Evolutionary conservation across 2,888 invertebrate genomes (phyloP), one percentile per base, ranked within the genome.

Genomic region (Ametastegia equiseti): DNA sequence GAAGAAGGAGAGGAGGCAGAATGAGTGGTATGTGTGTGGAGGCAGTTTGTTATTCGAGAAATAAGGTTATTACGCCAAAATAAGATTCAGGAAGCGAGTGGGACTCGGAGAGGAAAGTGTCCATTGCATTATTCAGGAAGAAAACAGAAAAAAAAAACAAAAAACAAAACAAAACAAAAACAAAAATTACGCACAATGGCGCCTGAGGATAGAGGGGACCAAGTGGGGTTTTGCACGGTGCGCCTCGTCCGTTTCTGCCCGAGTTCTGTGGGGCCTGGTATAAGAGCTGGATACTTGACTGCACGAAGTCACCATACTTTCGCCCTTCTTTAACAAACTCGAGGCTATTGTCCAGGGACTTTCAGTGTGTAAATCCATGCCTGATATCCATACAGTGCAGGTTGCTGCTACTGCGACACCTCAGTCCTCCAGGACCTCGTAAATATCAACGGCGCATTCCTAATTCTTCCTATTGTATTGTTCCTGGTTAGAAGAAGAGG

Each of bases 311-410:
- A n/a, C 2, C 7, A 19, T 27, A 78, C 77, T 77, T 50, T n/a
- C n/a, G 77, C 77, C 77, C 57, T 39, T 57, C 4, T 39, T 60
- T 7, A n/a, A 77, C 77, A 27, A 4, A 47, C 9, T 11, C 60
- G 23, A 57, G 19, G 33, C 84, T 83, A 84, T 84, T 84, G 84
- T 84, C 82, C 82, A 65, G 67, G 23, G 47, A 63, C 81, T 81
- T 69, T 65, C 60, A 80, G 82, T 82, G 80, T 73, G 78, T 84
- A 83, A 83, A 84, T 83, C 69, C 82, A 82, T 47, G 50, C 11
- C 81, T 82, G 80, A 83, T 83, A 80, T 81, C 81, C 82, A 73
- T 78, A 83, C 80, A 82, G 79, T 77, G 60, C 77, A 23, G 15
- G 39, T 45, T 36, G 54, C 80, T 81, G 81, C 81, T 57, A 42